Conservation (phyloP, 1,140 invertebrate genomes). For the Callitettix versicolor region DNA sequence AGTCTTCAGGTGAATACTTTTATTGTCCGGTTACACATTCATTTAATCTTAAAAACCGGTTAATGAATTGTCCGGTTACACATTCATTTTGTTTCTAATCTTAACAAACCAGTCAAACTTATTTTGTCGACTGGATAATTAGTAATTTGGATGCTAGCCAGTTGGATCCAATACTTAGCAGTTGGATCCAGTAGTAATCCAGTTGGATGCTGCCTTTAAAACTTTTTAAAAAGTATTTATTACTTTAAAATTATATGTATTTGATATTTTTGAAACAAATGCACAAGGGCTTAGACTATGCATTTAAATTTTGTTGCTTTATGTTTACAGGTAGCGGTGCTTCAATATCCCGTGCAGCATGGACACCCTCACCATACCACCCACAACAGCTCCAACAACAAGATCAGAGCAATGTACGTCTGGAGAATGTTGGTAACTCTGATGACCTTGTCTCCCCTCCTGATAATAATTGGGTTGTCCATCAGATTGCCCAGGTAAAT, state of each 20-base stretch:
- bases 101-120: too few species aligned
- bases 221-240: too few species aligned
- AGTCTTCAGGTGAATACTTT: not conserved
- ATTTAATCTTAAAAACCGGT: not conserved
- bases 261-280: too few species aligned
- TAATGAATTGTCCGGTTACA: not conserved
- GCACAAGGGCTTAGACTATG: too few species aligned
- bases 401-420: too few species aligned
- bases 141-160: too few species aligned
- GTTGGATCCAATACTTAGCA: too few species aligned
- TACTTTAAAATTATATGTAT: too few species aligned
- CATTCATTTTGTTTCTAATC: not conserved
- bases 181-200: too few species aligned
- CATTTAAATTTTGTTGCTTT: not conserved
- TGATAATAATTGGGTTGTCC: conserved; percentile 11
- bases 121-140: too few species aligned
- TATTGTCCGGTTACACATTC: not conserved
- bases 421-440: not conserved
- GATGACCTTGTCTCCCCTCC: not conserved
- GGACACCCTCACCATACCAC: not conserved
- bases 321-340: not conserved
- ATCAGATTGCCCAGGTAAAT: conserved; percentile 18
- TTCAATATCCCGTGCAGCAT: not conserved
- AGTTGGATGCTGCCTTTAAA: too few species aligned
- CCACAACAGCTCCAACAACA: too few species aligned